Percentiles rank a stretch among this genome's conserved stretches.
phyloP scores from a whole-genome alignment of 2,797 vertebrate genomes.

The Anas bernieri region DNA sequence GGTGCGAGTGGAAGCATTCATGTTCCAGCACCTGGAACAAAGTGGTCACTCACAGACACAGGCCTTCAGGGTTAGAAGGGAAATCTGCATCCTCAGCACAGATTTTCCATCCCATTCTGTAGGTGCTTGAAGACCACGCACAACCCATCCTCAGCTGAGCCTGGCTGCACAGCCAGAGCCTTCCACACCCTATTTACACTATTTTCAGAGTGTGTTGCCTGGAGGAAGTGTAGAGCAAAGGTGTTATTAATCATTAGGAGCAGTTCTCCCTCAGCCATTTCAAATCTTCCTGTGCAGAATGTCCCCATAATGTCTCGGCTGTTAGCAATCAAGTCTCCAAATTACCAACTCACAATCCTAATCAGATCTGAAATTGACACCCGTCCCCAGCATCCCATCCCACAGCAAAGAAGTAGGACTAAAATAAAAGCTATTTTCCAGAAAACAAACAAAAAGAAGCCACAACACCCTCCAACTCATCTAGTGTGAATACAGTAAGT shows the following conservation, averaged over 20 bases:
- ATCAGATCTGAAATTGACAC: neutral
- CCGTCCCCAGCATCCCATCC: neutral
- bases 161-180: neutral
- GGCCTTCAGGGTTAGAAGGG: neutral
- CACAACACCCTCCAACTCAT: neutral
- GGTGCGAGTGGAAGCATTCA: neutral
- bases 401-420: neutral
- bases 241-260: neutral
- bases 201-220: neutral
- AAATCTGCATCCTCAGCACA: neutral
- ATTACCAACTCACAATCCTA: neutral
- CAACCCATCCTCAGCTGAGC: neutral
- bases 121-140: neutral
- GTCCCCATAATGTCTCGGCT: neutral
- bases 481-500: neutral
- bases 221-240: neutral
- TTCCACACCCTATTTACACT: accelerated
- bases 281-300: neutral
- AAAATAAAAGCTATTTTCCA: neutral
- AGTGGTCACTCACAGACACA: neutral
- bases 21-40: neutral
- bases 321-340: neutral
- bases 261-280: neutral
- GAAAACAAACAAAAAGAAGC: neutral
- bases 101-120: neutral